Evolutionary conservation across 2,797 vertebrate genomes (phyloP).

Genomic region (Myotis findleyi): DNA sequence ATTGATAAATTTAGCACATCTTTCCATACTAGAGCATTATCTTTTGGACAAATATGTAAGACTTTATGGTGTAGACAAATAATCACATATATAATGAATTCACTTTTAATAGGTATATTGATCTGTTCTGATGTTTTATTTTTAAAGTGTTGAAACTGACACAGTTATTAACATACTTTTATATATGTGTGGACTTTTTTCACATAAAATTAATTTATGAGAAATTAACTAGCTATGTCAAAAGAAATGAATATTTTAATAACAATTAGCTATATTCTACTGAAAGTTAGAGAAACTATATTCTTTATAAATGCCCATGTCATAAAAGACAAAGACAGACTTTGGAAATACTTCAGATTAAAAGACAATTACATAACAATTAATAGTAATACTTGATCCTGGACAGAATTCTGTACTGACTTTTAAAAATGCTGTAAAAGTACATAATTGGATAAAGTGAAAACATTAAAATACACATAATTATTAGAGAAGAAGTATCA

Average conservation of each 20-base stretch:
- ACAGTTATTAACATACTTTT: neutral
- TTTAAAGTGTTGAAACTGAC: conserved; percentile 1
- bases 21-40: neutral
- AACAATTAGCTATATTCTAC: neutral
- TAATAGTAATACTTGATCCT: neutral
- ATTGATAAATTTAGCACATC: neutral
- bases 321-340: neutral
- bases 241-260: conserved; percentile 23
- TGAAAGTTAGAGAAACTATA: neutral
- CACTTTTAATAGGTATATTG: neutral
- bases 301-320: neutral
- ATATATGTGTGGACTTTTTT: neutral
- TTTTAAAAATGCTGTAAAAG: neutral
- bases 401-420: neutral
- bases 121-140: neutral
- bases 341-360: conserved; percentile 24
- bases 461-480: neutral
- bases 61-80: neutral
- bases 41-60: neutral
- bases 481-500: neutral
- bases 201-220: neutral
- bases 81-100: neutral
- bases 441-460: neutral
- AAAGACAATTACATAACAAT: neutral
- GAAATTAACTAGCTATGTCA: neutral